These are phyloP conservation scores for Fukomys damarensis DNA, from an alignment of 2,113 vertebrate species.

Conservation along the genomic window DNA sequence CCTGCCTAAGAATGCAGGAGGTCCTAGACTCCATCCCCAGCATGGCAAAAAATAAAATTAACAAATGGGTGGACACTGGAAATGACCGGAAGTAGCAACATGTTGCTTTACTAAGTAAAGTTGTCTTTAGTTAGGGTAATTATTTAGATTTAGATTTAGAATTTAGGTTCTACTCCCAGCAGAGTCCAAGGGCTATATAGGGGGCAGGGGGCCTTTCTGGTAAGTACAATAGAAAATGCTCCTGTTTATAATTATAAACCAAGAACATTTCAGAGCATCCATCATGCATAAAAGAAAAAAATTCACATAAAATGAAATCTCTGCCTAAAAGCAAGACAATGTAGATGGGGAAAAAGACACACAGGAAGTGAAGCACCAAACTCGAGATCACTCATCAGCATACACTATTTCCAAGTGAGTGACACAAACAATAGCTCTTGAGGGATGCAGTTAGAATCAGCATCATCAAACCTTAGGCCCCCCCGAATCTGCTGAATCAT, in stretches of 20 bases:
- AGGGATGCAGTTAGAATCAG: not conserved
- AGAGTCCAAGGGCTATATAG: not conserved
- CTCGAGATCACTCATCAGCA: not conserved
- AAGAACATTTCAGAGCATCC: not conserved
- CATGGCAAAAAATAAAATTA: not conserved
- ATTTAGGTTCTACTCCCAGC: not conserved
- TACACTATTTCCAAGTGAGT: not conserved
- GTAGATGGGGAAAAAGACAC: not conserved
- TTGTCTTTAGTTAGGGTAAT: too few relatives aligned
- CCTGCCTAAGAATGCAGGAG: not conserved
- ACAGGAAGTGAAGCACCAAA: not conserved
- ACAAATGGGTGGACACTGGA: not conserved
- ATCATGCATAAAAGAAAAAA: not conserved
- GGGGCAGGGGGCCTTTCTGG: not conserved
- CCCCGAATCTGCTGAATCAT: not conserved
- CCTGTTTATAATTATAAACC: not conserved
- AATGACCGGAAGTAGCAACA: not conserved
- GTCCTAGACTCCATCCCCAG: not conserved
- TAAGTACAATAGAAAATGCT: not conserved
- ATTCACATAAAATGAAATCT: not conserved
- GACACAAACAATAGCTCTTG: not conserved
- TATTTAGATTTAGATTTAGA: too few relatives aligned
- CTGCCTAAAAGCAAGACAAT: not conserved
- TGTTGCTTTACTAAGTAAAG: too few relatives aligned
- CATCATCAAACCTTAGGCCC: not conserved